Evolutionary conservation across 2,888 invertebrate genomes (phyloP).

Genomic region (Therioaphis trifolii): DNA sequence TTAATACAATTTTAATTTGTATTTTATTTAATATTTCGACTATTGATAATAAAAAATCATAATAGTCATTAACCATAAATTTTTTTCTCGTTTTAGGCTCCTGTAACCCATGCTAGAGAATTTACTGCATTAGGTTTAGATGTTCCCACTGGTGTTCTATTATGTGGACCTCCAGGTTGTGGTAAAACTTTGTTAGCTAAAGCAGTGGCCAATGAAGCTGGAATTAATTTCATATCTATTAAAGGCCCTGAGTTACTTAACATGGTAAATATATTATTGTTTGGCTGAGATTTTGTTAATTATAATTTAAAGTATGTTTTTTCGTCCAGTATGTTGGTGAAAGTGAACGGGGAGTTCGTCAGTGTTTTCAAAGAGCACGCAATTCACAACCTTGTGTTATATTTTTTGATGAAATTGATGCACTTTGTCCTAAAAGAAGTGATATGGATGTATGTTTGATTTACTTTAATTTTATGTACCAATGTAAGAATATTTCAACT

Average conservation of each 20-base stretch:
- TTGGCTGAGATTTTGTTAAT: not conserved
- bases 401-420: constrained; percentile 98
- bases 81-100: constrained; percentile 74
- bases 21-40: no score
- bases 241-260: constrained; percentile 98
- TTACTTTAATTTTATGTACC: not conserved
- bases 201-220: constrained; percentile 98
- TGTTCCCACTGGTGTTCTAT: constrained; percentile 87
- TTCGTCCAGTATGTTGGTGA: constrained; percentile 90
- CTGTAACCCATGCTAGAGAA: constrained; percentile 87
- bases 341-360: constrained; percentile 96
- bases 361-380: constrained; percentile 92
- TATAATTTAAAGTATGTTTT: not conserved
- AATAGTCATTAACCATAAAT: no score
- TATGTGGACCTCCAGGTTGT: constrained; percentile 97
- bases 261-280: constrained; percentile 77
- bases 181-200: constrained; percentile 97
- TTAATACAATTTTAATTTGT: no score
- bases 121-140: constrained; percentile 82
- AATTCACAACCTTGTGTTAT: constrained; percentile 98
- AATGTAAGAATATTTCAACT: constrained; percentile 4
- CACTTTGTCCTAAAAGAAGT: constrained; percentile 89
- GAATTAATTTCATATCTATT: constrained; percentile 97
- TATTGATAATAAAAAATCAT: no score
- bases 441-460: constrained; percentile 74